Base-by-base conservation (phyloP, 2,797 vertebrate genomes). In the Poeciliopsis gracilis region DNA sequence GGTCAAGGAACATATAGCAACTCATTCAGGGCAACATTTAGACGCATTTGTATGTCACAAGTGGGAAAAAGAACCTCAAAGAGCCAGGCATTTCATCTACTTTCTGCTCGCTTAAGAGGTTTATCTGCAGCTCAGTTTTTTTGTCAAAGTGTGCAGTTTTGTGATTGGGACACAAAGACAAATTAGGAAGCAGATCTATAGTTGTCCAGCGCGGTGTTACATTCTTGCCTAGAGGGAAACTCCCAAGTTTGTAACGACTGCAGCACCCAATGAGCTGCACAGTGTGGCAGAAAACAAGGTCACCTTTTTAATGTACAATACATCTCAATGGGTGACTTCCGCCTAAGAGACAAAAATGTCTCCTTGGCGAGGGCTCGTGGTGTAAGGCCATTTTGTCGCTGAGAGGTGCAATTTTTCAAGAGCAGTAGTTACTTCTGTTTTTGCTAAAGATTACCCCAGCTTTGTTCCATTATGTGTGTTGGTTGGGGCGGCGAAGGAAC, bases 221-320 rank as follows among this genome's bases (percentile, higher is more conserved):
- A 13, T 20, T 18, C 47, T 23, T 23, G 23, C 72, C 23, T 28
- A 3, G 51, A 45, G 33, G 15, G 23, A 75, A 59, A 20, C 4
- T 30, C 11, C 11, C 2, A 33, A 61, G 55, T 61, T 47, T 75
- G 6, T 55, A 77, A 69, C 51, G 13, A 46, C 49, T 51, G 63
- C 79, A 76, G 30, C 74, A 1, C 2, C 67, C 13, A 36, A 5
- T 75, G 49, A 66, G 76, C 75, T 76, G 72, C 67, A 77, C 23
- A 75, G 33, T 36, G 43, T 41, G 46, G 66, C 70, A 81, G 77
- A 81, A 83, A 83, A 83, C 76, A 83, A 83, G 78, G 84, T 86
- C 79, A 78, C 57, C 72, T 80, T 57, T 72, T 12, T 59, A 23
- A 75, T 70, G 47, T 53, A 47, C 51, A 51, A 41, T 57, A 45